Evolutionary conservation across 2,888 invertebrate species (phyloP).

Genomic region (Beris morrisii): DNA sequence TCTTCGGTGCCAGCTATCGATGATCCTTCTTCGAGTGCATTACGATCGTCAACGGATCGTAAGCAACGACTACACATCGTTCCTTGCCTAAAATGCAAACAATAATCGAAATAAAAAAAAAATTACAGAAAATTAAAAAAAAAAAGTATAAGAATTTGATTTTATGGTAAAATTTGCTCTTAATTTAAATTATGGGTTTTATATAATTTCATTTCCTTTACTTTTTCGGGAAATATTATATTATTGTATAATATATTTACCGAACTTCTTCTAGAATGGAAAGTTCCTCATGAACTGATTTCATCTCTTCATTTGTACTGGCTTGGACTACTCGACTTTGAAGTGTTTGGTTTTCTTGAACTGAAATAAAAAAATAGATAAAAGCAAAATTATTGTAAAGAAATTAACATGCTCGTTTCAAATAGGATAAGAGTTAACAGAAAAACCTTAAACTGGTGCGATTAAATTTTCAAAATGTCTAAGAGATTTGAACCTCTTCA

Average conservation of each 20-base stretch:
- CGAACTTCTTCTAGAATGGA: conserved; percentile 83
- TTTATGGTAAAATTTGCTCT: not conserved
- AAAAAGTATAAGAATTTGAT: not conserved
- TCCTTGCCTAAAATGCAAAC: conserved; percentile 65
- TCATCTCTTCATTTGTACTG: conserved; percentile 72
- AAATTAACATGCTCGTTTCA: too few relatives aligned
- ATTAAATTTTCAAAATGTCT: too few relatives aligned
- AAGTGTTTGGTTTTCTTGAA: conserved; percentile 54
- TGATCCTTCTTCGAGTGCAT: conserved; percentile 55
- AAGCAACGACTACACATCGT: conserved; percentile 81
- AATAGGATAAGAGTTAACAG: too few relatives aligned
- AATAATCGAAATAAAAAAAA: not conserved
- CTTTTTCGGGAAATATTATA: not conserved
- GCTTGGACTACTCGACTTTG: conserved; percentile 53
- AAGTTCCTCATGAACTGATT: conserved; percentile 81
- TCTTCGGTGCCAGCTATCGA: conserved; percentile 72
- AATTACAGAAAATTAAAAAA: conserved; percentile 1
- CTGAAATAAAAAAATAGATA: conserved; percentile 39
- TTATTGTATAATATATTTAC: conserved; percentile 55
- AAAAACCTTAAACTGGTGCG: too few relatives aligned
- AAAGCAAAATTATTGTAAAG: not conserved
- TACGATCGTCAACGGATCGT: conserved; percentile 63
- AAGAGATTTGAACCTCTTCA: too few relatives aligned
- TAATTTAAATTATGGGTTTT: not conserved
- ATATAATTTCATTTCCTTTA: not conserved